phyloP scores from a whole-genome alignment of 1,140 invertebrate genomes.

The Zaprionus ornatus region DNA sequence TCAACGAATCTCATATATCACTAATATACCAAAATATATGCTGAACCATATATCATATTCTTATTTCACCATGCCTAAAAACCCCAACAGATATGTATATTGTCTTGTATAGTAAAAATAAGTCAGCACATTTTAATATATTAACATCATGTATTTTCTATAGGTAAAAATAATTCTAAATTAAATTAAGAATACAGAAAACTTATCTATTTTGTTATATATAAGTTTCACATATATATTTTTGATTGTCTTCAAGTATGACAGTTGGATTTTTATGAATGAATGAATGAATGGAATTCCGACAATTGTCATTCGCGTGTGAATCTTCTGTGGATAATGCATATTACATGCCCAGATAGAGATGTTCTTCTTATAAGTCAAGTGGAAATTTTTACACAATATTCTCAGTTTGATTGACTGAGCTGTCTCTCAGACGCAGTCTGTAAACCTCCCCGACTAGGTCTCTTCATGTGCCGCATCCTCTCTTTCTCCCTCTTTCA shows the following conservation, averaged over 20 bases:
- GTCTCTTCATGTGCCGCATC: not conserved
- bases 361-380: conserved; percentile 27
- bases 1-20: no score
- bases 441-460: not conserved
- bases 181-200: no score
- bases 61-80: not conserved
- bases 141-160: no score
- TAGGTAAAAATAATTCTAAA: no score
- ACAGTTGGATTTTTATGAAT: not conserved
- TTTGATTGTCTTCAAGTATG: not conserved
- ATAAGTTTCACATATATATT: not conserved
- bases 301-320: not conserved
- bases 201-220: not conserved
- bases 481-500: not conserved
- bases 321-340: conserved; percentile 17
- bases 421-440: not conserved
- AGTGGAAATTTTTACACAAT: conserved; percentile 52
- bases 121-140: no score
- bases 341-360: conserved; percentile 2
- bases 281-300: conserved; percentile 1
- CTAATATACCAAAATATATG: no score
- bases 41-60: not conserved
- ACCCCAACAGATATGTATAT: no score
- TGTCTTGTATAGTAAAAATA: not conserved
- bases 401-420: conserved; percentile 25